Conservation (phyloP, 2,888 invertebrate species). For the Spisula solida region DNA sequence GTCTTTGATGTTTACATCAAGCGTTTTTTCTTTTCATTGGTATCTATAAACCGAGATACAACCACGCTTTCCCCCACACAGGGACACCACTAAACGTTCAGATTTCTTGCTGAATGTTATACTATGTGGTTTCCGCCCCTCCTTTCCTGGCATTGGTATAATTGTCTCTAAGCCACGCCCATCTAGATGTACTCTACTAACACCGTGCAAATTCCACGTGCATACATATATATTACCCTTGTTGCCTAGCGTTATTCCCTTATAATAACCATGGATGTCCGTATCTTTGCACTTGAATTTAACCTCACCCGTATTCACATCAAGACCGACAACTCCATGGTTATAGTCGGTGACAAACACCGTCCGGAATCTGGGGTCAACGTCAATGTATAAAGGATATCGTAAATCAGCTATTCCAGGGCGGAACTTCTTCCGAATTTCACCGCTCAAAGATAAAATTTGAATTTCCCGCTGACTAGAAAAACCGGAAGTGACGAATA, state of each 20-base stretch:
- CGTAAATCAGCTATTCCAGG: constrained; percentile 68
- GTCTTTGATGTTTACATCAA: too few relatives aligned
- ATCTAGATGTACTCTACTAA: constrained; percentile 67
- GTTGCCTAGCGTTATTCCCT: constrained; percentile 63
- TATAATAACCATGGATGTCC: constrained; percentile 69
- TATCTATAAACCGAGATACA: constrained; percentile 58
- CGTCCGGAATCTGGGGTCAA: constrained; percentile 59
- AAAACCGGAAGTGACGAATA: constrained; percentile 70
- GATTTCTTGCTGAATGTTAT: constrained; percentile 66
- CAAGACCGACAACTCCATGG: constrained; percentile 68
- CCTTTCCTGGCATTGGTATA: constrained; percentile 69
- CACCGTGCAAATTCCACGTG: constrained; percentile 69
- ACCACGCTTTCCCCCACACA: constrained; percentile 65
- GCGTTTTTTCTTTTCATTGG: neutral
- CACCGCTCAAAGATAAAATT: constrained; percentile 57
- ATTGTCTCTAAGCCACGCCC: constrained; percentile 71
- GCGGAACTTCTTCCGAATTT: constrained; percentile 57
- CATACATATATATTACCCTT: constrained; percentile 66
- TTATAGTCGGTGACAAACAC: constrained; percentile 70
- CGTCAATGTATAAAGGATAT: constrained; percentile 65
- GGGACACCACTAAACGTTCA: constrained; percentile 51
- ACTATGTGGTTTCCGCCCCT: constrained; percentile 67
- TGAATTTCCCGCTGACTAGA: constrained; percentile 65
- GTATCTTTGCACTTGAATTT: constrained; percentile 71
- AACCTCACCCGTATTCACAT: constrained; percentile 52